A percentile compares a stretch with the other conserved stretches of the same genome.
Evolutionary conservation across 92 coral and sea anemone species (phyloP).

Genomic region (Epizoanthus fatuus): DNA sequence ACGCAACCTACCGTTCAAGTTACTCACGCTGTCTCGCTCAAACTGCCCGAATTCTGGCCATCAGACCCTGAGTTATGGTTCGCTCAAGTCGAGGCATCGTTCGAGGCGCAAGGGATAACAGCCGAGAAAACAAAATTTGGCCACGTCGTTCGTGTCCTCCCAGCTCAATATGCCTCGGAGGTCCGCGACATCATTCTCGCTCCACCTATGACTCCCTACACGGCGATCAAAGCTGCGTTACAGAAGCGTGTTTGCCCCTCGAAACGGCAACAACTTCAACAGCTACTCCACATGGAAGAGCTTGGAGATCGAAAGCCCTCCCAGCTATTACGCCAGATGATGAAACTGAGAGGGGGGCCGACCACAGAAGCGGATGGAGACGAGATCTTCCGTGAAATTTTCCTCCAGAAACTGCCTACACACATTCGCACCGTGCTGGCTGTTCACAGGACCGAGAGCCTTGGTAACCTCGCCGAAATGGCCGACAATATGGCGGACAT

Average conservation of each 20-base stretch:
- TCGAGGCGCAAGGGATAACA: slow-evolving; percentile 62
- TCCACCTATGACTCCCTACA: slow-evolving; percentile 4
- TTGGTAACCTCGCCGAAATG: slow-evolving; percentile 63
- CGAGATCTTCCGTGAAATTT: too few species aligned
- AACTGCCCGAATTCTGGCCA: slow-evolving; percentile 12
- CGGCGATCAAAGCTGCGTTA: too few species aligned
- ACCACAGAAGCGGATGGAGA: too few species aligned
- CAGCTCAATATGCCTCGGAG: slow-evolving; percentile 67
- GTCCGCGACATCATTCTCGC: slow-evolving; percentile 49
- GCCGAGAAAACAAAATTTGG: slow-evolving; percentile 60
- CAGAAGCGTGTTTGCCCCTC: slow-evolving; percentile 39
- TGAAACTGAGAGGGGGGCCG: neutral
- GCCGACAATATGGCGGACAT: slow-evolving; percentile 69
- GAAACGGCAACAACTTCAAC: slow-evolving; percentile 56
- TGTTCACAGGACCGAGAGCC: slow-evolving; percentile 48
- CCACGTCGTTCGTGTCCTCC: slow-evolving; percentile 51
- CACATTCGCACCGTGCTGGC: slow-evolving; percentile 63
- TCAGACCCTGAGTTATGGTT: slow-evolving; percentile 25
- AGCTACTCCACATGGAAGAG: slow-evolving; percentile 59
- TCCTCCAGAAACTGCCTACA: slow-evolving; percentile 44
- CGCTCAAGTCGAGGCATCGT: slow-evolving; percentile 37
- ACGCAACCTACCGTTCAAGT: too few species aligned
- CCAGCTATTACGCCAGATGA: slow-evolving; percentile 41
- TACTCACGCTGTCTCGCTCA: too few species aligned
- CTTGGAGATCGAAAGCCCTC: slow-evolving; percentile 66